phyloP scores from a whole-genome alignment of 2,113 vertebrate species.

The Phoenicopterus ruber region DNA sequence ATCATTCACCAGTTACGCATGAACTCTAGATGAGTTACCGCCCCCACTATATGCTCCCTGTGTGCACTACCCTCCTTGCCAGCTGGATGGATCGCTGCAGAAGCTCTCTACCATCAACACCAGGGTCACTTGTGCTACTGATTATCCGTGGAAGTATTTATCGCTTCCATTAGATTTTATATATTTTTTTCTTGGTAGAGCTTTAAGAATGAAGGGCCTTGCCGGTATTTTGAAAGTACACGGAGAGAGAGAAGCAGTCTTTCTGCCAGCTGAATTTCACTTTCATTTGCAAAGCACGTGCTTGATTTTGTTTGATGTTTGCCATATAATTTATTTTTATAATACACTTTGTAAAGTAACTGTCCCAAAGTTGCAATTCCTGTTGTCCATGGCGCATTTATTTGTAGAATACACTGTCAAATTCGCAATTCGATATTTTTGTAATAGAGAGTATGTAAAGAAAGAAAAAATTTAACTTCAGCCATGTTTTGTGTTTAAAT shows the following conservation, averaged over 20 bases:
- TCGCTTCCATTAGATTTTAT: slow-evolving; percentile 57
- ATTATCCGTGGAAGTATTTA: slow-evolving; percentile 64
- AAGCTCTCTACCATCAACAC: slow-evolving; percentile 40
- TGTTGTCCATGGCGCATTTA: slow-evolving; percentile 39
- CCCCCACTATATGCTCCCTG: neutral
- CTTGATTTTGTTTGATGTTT: slow-evolving; percentile 53
- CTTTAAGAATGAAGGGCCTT: slow-evolving; percentile 39
- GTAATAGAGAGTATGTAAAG: slow-evolving; percentile 38
- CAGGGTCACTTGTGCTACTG: slow-evolving; percentile 74
- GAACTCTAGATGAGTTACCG: slow-evolving; percentile 77
- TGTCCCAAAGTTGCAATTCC: slow-evolving; percentile 47
- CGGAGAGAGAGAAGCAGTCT: slow-evolving; percentile 29
- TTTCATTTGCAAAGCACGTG: slow-evolving; percentile 50
- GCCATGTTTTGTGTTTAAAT: slow-evolving; percentile 38
- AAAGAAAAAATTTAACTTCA: slow-evolving; percentile 30
- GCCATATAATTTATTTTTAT: slow-evolving; percentile 78
- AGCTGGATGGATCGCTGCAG: slow-evolving; percentile 52
- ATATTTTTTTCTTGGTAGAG: slow-evolving; percentile 26
- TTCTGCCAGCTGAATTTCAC: slow-evolving; percentile 58
- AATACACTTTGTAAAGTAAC: slow-evolving; percentile 69
- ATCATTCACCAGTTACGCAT: slow-evolving; percentile 83
- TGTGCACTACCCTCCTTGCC: slow-evolving; percentile 51
- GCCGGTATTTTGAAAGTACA: slow-evolving; percentile 15
- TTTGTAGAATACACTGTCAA: slow-evolving; percentile 62
- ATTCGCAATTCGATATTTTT: slow-evolving; percentile 43